Evolutionary conservation across 2,797 vertebrate genomes (phyloP).

Genomic region (Myotis myotis): DNA sequence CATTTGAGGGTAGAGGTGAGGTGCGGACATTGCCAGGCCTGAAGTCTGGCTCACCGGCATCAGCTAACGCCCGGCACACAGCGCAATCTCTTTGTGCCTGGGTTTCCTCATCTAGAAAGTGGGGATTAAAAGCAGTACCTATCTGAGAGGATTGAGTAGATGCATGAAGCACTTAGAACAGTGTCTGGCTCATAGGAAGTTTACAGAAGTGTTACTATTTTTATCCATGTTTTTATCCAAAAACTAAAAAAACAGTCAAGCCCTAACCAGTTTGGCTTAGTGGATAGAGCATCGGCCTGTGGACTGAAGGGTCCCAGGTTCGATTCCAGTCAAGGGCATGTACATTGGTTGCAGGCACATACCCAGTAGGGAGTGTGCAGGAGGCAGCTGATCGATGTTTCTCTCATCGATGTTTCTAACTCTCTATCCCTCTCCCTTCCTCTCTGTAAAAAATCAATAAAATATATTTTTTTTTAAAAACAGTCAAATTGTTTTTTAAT

Average conservation of each 20-base stretch:
- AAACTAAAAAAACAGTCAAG: neutral
- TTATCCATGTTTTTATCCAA: neutral
- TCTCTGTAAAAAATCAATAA: too few species aligned
- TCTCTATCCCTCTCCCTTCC: too few species aligned
- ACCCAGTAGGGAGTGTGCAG: too few species aligned
- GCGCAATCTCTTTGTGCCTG: neutral
- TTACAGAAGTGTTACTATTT: neutral
- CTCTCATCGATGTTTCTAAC: too few species aligned
- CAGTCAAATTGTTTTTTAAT: neutral
- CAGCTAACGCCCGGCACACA: neutral
- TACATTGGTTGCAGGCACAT: too few species aligned
- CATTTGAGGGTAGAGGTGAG: neutral
- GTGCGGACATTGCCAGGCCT: fast-evolving
- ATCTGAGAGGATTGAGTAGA: neutral
- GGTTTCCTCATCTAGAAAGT: neutral
- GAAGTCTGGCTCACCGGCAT: neutral
- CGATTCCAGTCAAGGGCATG: too few species aligned
- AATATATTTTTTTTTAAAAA: too few species aligned
- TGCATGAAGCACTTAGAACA: neutral
- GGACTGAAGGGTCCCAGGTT: too few species aligned
- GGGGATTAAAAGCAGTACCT: neutral
- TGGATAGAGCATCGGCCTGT: too few species aligned
- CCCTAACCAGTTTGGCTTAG: too few species aligned
- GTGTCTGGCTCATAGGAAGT: neutral
- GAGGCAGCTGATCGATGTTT: too few species aligned